phyloP scores from a whole-genome alignment of 2,888 invertebrate species.

The Pelosia muscerda region DNA sequence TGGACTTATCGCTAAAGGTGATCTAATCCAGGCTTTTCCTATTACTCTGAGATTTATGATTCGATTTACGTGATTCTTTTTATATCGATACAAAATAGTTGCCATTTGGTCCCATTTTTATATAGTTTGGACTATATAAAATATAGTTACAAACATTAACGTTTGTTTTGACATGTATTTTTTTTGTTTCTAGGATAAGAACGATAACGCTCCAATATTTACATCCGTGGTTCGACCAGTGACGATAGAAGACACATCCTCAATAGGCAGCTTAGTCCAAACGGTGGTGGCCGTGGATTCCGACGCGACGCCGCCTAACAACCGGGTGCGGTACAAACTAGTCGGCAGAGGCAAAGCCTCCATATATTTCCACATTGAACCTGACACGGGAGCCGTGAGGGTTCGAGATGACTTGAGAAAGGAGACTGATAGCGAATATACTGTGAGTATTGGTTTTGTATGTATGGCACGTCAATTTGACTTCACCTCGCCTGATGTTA shows the following conservation, averaged over 20 bases:
- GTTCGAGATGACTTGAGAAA: slow-evolving; percentile 94
- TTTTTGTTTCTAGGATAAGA: slow-evolving; percentile 89
- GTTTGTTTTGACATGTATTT: too few relatives aligned
- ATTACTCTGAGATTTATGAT: too few relatives aligned
- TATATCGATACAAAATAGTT: too few relatives aligned
- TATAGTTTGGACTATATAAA: too few relatives aligned
- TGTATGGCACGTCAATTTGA: too few relatives aligned
- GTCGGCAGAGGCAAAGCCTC: slow-evolving; percentile 93
- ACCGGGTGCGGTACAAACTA: slow-evolving; percentile 92
- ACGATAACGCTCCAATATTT: slow-evolving; percentile 96
- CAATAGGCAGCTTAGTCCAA: slow-evolving; percentile 93
- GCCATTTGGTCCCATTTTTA: too few relatives aligned
- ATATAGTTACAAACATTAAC: too few relatives aligned
- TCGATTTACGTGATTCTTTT: too few relatives aligned
- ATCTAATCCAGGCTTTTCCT: too few relatives aligned
- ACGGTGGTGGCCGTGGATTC: slow-evolving; percentile 93
- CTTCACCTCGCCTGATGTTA: too few relatives aligned
- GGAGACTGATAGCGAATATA: slow-evolving; percentile 95
- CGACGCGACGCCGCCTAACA: slow-evolving; percentile 95
- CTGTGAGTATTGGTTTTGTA: slow-evolving; percentile 81
- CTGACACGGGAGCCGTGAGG: slow-evolving; percentile 92
- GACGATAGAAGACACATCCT: slow-evolving; percentile 93
- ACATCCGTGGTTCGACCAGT: slow-evolving; percentile 93
- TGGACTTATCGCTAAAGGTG: too few relatives aligned
- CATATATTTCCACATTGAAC: slow-evolving; percentile 95